A percentile compares a stretch with the other conserved stretches of the same genome.
Evolutionary conservation across 2,797 vertebrate genomes (phyloP).

Genomic region (Neomorphus geoffroyi): DNA sequence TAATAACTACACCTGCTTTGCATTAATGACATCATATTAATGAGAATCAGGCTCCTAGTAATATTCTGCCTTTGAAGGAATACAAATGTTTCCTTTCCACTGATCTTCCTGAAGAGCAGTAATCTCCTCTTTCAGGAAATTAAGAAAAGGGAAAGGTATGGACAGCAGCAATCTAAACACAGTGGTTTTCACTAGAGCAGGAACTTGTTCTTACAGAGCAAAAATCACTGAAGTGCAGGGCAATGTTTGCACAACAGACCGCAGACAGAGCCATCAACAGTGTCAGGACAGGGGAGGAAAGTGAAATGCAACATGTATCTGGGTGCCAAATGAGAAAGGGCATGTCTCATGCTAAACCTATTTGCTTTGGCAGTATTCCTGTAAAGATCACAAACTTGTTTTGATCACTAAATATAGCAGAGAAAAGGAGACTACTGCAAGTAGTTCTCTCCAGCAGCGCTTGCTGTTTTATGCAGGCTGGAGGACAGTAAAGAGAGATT

Average conservation of each 20-base stretch:
- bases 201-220: background rate
- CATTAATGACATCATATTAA: background rate
- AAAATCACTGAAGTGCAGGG: background rate
- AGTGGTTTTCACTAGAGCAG: background rate
- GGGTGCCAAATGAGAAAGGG: background rate
- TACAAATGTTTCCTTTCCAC: conserved; percentile 30
- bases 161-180: accelerated
- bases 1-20: background rate
- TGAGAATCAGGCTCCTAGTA: conserved; percentile 5
- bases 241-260: conserved; percentile 15
- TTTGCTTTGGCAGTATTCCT: conserved; percentile 26
- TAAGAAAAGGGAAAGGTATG: background rate
- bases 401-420: conserved; percentile 47
- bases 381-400: background rate
- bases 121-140: background rate
- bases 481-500: conserved; percentile 9
- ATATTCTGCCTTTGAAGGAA: conserved; percentile 56
- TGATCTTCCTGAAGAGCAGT: background rate
- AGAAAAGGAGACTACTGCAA: conserved; percentile 7
- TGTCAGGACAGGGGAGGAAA: background rate
- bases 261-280: background rate
- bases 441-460: background rate
- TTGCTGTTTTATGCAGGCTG: background rate
- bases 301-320: background rate
- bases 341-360: background rate